phyloP scores from a whole-genome alignment of 2,113 vertebrate genomes.

The Tenebrosternarchus preto region DNA sequence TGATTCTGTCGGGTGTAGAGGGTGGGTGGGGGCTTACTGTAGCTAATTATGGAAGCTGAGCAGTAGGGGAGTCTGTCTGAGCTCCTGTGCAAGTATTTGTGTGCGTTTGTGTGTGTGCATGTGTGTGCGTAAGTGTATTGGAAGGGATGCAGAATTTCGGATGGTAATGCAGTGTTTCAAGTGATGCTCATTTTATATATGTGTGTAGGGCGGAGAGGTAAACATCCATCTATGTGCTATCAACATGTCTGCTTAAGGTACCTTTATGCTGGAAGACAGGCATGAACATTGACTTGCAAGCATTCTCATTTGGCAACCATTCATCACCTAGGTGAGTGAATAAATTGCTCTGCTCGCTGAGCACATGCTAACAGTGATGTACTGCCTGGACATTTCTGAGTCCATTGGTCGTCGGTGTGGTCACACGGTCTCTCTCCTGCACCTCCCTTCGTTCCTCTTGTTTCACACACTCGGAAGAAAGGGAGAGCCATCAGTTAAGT shows the following conservation, averaged over 20 bases:
- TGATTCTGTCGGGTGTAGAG: slow-evolving; percentile 37
- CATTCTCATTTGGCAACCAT: neutral
- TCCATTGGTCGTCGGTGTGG: slow-evolving; percentile 46
- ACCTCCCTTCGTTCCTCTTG: slow-evolving; percentile 59
- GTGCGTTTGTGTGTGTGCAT: slow-evolving; percentile 9
- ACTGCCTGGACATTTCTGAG: slow-evolving; percentile 51
- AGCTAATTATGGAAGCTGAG: slow-evolving; percentile 50
- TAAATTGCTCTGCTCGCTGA: slow-evolving; percentile 43
- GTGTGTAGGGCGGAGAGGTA: neutral
- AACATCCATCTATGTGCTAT: neutral
- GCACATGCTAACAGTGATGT: slow-evolving; percentile 44
- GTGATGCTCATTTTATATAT: neutral
- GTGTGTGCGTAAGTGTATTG: neutral
- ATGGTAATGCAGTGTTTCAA: neutral
- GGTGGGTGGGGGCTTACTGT: slow-evolving; percentile 37
- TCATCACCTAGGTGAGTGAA: slow-evolving; percentile 30
- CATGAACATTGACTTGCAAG: neutral
- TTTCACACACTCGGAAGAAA: slow-evolving; percentile 60
- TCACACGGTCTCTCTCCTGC: slow-evolving; percentile 46
- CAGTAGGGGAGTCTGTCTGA: slow-evolving; percentile 39
- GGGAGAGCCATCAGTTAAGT: slow-evolving; percentile 59
- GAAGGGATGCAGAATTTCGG: slow-evolving; percentile 1
- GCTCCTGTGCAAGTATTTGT: slow-evolving; percentile 6
- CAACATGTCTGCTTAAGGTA: neutral
- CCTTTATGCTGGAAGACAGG: neutral